phyloP scores from a whole-genome alignment of 2,888 invertebrate species.

The Heliconius erato region DNA sequence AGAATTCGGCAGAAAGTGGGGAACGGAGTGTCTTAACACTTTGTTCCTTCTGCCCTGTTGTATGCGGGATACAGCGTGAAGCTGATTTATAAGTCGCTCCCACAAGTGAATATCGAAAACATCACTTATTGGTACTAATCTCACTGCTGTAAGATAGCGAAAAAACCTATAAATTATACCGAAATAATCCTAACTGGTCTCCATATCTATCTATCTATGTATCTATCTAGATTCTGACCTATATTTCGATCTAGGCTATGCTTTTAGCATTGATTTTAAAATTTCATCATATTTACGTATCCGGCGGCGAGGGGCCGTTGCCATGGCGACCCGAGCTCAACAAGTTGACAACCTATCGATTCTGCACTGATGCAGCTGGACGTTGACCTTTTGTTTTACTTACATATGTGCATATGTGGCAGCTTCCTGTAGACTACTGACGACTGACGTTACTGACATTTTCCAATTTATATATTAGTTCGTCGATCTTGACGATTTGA shows the following conservation, averaged over 20 bases:
- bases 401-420: background rate
- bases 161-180: too few species aligned
- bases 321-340: constrained; percentile 61
- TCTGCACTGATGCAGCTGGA: constrained; percentile 53
- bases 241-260: constrained; percentile 6
- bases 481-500: too few species aligned
- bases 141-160: too few species aligned
- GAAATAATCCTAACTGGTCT: too few species aligned
- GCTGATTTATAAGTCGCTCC: too few species aligned
- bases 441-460: background rate
- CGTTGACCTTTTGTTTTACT: constrained; percentile 37
- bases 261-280: constrained; percentile 17
- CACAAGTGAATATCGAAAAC: background rate
- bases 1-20: too few species aligned
- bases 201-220: background rate
- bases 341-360: constrained; percentile 63
- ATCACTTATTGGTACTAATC: background rate
- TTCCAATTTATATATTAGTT: too few species aligned
- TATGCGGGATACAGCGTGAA: too few species aligned
- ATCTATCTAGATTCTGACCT: background rate
- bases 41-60: too few species aligned
- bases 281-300: constrained; percentile 29
- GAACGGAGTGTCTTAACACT: too few species aligned
- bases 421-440: background rate
- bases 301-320: constrained; percentile 52